Evolutionary conservation across 2,113 vertebrate species (phyloP).

Genomic region (Eubucco bourcierii): DNA sequence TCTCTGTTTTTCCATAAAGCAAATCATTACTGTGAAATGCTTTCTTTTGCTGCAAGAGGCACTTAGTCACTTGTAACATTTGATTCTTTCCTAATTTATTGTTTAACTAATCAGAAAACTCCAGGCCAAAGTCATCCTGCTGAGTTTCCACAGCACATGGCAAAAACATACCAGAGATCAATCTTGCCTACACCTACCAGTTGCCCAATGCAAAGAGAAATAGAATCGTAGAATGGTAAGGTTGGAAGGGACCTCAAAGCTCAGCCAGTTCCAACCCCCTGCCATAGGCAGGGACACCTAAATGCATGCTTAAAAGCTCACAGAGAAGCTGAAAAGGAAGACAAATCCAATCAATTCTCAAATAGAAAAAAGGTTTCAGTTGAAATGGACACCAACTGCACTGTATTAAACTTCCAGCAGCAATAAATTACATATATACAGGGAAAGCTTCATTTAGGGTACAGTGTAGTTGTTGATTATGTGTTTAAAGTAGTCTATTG

Average conservation of each 20-base stretch:
- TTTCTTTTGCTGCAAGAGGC: neutral
- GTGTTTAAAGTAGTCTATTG: neutral
- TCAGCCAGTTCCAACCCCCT: too few species aligned
- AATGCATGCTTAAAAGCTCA: neutral
- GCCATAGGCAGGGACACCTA: neutral
- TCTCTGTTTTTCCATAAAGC: neutral
- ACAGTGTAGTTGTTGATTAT: neutral
- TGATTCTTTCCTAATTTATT: neutral
- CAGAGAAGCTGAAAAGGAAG: neutral
- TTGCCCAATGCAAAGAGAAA: neutral
- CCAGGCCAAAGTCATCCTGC: neutral
- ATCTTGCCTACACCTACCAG: neutral
- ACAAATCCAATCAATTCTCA: neutral
- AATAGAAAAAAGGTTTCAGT: neutral
- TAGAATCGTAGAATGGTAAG: too few species aligned
- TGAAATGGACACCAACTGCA: neutral
- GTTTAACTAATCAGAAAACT: constrained; percentile 46
- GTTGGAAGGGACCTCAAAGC: too few species aligned
- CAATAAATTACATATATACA: neutral
- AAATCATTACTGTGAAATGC: neutral
- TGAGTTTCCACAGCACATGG: neutral
- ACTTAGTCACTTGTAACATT: neutral
- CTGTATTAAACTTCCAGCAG: neutral
- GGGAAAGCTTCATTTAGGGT: neutral
- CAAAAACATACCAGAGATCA: neutral